A percentile compares a stretch with the other conserved stretches of the same genome.
phyloP scores from a whole-genome alignment of 2,113 vertebrate species.

The Oncorhynchus tshawytscha region DNA sequence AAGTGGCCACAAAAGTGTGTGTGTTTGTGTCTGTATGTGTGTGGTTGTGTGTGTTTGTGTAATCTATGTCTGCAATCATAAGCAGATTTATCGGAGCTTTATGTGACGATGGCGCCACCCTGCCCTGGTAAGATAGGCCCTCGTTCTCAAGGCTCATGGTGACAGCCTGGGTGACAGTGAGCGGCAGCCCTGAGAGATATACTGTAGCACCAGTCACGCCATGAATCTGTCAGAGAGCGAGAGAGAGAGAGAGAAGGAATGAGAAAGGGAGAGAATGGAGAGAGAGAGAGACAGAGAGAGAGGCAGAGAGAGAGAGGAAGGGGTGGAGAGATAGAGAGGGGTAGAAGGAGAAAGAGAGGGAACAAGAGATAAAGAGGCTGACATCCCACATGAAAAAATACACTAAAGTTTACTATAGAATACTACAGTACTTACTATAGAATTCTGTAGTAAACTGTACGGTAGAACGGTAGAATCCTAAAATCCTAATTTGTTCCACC shows the following conservation, averaged over 20 bases:
- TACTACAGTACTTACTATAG: too few relatives aligned
- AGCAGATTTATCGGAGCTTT: neutral
- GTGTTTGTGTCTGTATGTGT: neutral
- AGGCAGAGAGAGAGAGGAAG: neutral
- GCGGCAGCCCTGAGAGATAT: constrained; percentile 45
- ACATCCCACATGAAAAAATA: too few relatives aligned
- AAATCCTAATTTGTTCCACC: too few relatives aligned
- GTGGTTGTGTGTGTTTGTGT: neutral
- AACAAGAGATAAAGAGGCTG: too few relatives aligned
- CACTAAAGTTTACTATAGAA: too few relatives aligned
- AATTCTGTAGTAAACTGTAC: too few relatives aligned
- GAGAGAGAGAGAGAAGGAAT: neutral
- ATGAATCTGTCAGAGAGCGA: constrained; percentile 26
- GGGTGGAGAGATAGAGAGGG: neutral
- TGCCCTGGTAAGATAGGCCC: constrained; percentile 23
- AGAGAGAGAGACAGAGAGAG: neutral
- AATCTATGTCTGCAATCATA: too few relatives aligned
- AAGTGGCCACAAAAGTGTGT: neutral
- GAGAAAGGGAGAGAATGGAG: neutral
- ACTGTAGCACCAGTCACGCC: constrained; percentile 9
- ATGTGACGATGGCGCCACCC: constrained; percentile 8
- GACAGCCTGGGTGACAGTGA: constrained; percentile 39
- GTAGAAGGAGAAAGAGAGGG: too few relatives aligned
- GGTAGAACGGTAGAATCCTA: too few relatives aligned
- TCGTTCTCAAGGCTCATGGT: constrained; percentile 20